These are phyloP conservation scores for Eupithecia exiguata DNA, from an alignment of 2,888 invertebrate genomes.

Conservation along the genomic window DNA sequence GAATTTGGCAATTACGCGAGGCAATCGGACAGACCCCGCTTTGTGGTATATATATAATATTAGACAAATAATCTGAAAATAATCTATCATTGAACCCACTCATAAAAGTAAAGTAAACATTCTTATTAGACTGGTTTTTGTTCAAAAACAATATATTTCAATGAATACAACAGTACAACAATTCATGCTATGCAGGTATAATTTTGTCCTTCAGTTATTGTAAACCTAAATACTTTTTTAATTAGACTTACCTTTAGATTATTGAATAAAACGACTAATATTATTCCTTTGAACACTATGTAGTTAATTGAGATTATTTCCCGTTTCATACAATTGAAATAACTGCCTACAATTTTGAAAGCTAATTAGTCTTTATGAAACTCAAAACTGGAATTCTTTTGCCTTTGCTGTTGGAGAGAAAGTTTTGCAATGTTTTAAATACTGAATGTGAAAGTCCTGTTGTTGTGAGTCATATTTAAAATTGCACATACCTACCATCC, in stretches of 20 bases:
- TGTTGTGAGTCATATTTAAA: conserved; percentile 5
- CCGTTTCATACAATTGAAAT: background rate
- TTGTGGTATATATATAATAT: background rate
- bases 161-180: background rate
- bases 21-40: background rate
- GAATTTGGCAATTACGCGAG: background rate
- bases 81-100: background rate
- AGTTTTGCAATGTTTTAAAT: conserved; percentile 15
- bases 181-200: background rate
- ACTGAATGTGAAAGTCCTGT: conserved; percentile 19
- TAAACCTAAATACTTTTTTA: background rate
- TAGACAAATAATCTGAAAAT: no score
- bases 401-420: conserved; percentile 4
- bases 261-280: background rate
- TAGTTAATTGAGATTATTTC: background rate
- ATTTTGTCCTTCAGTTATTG: background rate
- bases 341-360: background rate
- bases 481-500: background rate
- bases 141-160: background rate
- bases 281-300: background rate
- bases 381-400: conserved; percentile 3
- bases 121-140: background rate
- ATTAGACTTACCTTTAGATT: background rate
- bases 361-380: conserved; percentile 10
- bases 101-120: no score